Base-by-base conservation (phyloP, 2,888 invertebrate species). In the Argyra leucocephala region DNA sequence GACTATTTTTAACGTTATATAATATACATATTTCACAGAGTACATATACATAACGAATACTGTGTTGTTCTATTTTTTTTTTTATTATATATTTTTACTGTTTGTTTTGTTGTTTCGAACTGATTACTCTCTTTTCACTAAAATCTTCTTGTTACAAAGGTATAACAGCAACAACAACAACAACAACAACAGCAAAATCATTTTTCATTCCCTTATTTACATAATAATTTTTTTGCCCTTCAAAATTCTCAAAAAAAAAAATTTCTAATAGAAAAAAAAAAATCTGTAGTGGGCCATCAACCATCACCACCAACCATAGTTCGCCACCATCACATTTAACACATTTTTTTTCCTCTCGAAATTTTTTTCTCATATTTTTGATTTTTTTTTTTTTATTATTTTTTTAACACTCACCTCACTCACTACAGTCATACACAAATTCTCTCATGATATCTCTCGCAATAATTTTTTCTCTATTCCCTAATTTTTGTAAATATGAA, bases 141-240 rank as follows among this genome's bases (percentile, higher is more conserved):
- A n/a, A 9, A 18, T 18, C 12, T 18, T 48, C 48, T n/a, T 18
- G n/a, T 48, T n/a, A 48, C 48, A 48, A 48, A 48, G 48, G 48
- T 48, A 48, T n/a, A n/a, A 48, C 48, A n/a, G 18, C 5, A 48
- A 18, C 12, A 48, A 48, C 9, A 48, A 48, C 12, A 48, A 48
- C 7, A 48, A 15, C 9, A 48, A 15, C 48, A 48, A 48, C 9
- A 15, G 18, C 12, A 15, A 48, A 48, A 48, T 48, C 15, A 37
- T 37, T 37, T 37, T 37, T 37, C 37, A 48, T 48, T 18, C 48
- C 48, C 48, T 48, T 48, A 48, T 48, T 48, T 48, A 48, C 48
- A 48, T 48, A 48, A 48, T 48, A 48, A 48, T 48, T 48, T 48
- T 48, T 48, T 48, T 48, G 48, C 48, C 48, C 48, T 48, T 48